Conservation (phyloP, 64 coral and sea anemone genomes). For the Acropora yongei region DNA sequence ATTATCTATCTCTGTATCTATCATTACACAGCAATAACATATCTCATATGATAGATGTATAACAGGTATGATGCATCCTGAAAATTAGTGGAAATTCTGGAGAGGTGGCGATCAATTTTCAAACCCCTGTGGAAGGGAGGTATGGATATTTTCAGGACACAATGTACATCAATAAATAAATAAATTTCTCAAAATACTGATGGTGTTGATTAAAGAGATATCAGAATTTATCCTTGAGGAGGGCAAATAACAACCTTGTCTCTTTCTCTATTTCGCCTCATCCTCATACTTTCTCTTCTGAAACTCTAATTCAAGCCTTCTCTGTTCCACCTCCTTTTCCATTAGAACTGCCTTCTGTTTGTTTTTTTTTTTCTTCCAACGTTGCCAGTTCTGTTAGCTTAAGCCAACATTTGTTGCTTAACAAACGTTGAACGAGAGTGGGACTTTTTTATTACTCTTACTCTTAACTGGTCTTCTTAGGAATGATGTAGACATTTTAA, state of each 20-base stretch:
- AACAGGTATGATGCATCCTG: slow-evolving; percentile 13
- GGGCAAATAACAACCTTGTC: slow-evolving; percentile 22
- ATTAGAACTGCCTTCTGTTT: slow-evolving; percentile 16
- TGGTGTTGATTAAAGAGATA: slow-evolving; percentile 14
- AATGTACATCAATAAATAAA: slow-evolving; percentile 13
- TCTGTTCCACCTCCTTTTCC: slow-evolving; percentile 19
- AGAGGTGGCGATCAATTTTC: slow-evolving; percentile 14
- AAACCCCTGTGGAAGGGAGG: slow-evolving; percentile 21
- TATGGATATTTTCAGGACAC: slow-evolving; percentile 15
- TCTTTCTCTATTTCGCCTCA: slow-evolving; percentile 16
- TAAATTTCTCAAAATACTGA: no score
- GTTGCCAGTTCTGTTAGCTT: slow-evolving; percentile 12
- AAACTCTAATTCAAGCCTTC: slow-evolving; percentile 20
- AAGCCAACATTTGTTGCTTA: no score
- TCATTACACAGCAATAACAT: slow-evolving; percentile 1
- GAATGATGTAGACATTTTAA: no score
- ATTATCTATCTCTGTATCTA: no score
- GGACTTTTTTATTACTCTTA: no score
- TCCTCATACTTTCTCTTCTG: slow-evolving; percentile 16
- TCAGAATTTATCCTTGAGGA: slow-evolving; percentile 20
- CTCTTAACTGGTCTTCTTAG: no score
- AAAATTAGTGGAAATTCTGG: slow-evolving; percentile 13
- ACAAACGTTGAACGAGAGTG: no score
- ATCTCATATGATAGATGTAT: slow-evolving; percentile 9
- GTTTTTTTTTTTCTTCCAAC: slow-evolving; percentile 11